Evolutionary conservation across 2,888 invertebrate genomes (phyloP), one percentile per base, ranked within the genome.

Genomic region (Thera britannica): DNA sequence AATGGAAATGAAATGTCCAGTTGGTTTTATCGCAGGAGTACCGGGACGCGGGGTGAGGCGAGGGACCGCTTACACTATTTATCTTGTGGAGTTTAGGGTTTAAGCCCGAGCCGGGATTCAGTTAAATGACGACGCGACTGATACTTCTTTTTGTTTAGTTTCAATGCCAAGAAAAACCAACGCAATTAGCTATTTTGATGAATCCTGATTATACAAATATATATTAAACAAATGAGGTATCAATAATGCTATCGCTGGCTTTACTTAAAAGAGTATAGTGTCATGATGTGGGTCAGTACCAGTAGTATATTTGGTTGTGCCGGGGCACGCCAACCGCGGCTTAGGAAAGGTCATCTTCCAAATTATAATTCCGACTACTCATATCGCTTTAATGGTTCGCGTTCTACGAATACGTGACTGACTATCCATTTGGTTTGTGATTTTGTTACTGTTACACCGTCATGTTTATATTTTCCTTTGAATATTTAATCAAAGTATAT

Each of bases 291-390:
- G 49, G 59, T 49, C 49, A 49, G 51, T 35, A 23, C 23, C 23
- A 23, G 58, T 55, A 56, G 68, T 70, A 72, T 70, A 74, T 74
- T 72, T 68, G 9, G 5, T n/a, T 35, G 46, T 9, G 55, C 11
- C n/a, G 48, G 54, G 62, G 66, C 65, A 62, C 71, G 74, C 60
- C 44, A 60, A 54, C 67, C 58, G 63, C 64, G 58, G 51, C 59
- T 60, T 34, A 52, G 23, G 8, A 75, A 75, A 75, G 73, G 75
- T 72, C 73, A 67, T 46, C 62, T 44, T 63, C 62, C 60, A 64
- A 67, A 64, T 70, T 59, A 58, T 58, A 61, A 65, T 67, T 61
- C 51, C 34, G 9, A 23, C 51, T 61, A 49, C 44, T 8, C 34
- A 3, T 52, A 52, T 34, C 9, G 7, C 51, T 34, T 52, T 8